Conservation (phyloP, 2,113 vertebrate genomes). For the Nothoprocta perdicaria region DNA sequence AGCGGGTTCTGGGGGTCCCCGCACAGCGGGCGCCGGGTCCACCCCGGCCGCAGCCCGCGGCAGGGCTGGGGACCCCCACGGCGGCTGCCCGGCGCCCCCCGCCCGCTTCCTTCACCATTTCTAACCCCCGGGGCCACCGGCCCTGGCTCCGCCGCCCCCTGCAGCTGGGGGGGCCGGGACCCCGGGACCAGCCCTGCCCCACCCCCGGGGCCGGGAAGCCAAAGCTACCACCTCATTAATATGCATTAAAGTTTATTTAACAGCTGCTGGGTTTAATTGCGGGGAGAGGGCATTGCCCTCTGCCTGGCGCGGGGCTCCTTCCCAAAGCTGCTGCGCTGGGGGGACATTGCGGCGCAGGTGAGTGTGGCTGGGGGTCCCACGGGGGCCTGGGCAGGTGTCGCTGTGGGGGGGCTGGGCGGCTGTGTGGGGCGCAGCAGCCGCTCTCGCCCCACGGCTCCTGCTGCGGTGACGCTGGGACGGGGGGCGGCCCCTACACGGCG, state of each 20-base stretch:
- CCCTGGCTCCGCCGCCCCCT: background rate
- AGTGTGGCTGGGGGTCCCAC: background rate
- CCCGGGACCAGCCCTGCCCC: background rate
- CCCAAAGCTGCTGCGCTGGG: background rate
- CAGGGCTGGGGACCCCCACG: no score
- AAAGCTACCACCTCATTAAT: background rate
- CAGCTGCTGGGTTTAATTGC: background rate
- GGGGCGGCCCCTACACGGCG: background rate
- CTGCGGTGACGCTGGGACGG: no score
- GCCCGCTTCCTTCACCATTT: background rate
- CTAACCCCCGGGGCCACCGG: background rate
- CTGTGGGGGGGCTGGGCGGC: background rate
- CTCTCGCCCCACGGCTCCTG: no score
- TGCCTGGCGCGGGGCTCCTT: no score
- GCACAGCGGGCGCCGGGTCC: no score
- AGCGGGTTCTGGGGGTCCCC: background rate
- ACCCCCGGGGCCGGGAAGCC: background rate
- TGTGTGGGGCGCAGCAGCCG: background rate
- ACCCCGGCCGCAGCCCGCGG: no score
- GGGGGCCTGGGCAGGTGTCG: background rate
- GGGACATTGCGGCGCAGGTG: background rate
- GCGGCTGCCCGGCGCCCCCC: background rate
- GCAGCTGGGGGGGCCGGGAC: no score
- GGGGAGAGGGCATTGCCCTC: background rate
- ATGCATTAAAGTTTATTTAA: slow-evolving; percentile 51